Evolutionary conservation across 2,797 vertebrate species (phyloP).

Genomic region (Odontamblyopus lacepedii): DNA sequence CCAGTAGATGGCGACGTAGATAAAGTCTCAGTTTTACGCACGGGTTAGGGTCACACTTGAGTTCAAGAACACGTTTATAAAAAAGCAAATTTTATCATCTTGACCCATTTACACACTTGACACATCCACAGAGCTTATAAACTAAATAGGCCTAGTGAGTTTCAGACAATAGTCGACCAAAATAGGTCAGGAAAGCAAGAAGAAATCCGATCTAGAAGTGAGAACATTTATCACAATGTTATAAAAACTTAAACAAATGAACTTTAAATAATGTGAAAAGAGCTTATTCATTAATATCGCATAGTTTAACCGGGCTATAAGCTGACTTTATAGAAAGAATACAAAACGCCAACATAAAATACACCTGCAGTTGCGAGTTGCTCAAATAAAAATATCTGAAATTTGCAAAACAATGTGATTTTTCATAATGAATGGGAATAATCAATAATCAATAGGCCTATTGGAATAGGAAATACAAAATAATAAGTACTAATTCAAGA

Average conservation of each 20-base stretch:
- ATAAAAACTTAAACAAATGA: neutral
- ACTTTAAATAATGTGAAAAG: neutral
- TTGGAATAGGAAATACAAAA: neutral
- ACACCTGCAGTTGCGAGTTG: neutral
- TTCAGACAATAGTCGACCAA: neutral
- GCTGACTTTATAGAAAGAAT: neutral
- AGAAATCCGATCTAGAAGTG: neutral
- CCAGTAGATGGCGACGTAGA: conserved; percentile 61
- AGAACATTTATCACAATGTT: neutral
- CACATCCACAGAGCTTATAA: neutral
- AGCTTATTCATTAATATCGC: neutral
- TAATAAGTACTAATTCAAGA: neutral
- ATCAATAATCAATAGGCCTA: neutral
- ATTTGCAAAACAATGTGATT: neutral
- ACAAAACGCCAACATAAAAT: neutral
- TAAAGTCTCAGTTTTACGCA: conserved; percentile 1
- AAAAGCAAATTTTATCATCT: conserved; percentile 20
- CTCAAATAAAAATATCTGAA: neutral
- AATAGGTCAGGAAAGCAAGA: neutral
- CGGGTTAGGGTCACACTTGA: neutral
- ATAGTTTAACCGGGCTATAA: neutral
- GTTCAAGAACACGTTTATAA: conserved; percentile 18
- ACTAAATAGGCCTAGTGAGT: neutral
- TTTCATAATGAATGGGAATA: neutral
- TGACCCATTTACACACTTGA: conserved; percentile 17